Evolutionary conservation across 53 echinoderm and acorn worm species (phyloP), one percentile per base, ranked within the genome.

Genomic region (Temnopleurus reevesii): DNA sequence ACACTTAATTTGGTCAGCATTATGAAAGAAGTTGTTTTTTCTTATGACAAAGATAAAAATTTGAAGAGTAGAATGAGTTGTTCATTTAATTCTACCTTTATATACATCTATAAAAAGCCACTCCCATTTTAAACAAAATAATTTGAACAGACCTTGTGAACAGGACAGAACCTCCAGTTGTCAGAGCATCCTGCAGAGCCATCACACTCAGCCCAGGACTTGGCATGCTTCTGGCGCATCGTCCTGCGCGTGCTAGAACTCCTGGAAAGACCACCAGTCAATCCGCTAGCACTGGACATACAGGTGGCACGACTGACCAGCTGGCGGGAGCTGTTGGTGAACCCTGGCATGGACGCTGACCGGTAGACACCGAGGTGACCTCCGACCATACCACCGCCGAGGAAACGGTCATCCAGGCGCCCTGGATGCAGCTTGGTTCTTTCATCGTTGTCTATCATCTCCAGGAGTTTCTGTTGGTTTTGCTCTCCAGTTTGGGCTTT

Each of bases 281-380:
- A 18, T 4, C 64, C 33, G 34, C 64, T 18, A 5, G 35, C 61
- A 25, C 86, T 71, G 66, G 66, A 66, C 88, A 87, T 87, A 53
- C 53, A 66, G 51, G 88, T 87, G 66, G 88, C 88, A 18, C 88
- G 65, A 36, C 88, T 87, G 49, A 87, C 88, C n/a, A 65, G 26
- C 29, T 87, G 88, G 51, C 71, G 88, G 31, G 88, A 64, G 8
- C 45, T 66, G 71, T 87, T 17, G 53, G 88, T 87, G 71, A 51
- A 87, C 33, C 88, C 88, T 21, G 88, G 88, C 88, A 87, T 87
- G 1, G 88, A 87, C 1, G 88, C 88, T 24, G 88, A 87, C 5
- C 88, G 71, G 25, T 87, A 87, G 30, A 87, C 88, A 19, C 88
- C 88, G 19, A 87, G 71, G 24, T 87, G 88, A 4, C 88, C 88